Percentiles rank a stretch among this genome's conserved stretches.
Conservation (phyloP, 2,113 vertebrate species). For the Nipponia nippon region DNA sequence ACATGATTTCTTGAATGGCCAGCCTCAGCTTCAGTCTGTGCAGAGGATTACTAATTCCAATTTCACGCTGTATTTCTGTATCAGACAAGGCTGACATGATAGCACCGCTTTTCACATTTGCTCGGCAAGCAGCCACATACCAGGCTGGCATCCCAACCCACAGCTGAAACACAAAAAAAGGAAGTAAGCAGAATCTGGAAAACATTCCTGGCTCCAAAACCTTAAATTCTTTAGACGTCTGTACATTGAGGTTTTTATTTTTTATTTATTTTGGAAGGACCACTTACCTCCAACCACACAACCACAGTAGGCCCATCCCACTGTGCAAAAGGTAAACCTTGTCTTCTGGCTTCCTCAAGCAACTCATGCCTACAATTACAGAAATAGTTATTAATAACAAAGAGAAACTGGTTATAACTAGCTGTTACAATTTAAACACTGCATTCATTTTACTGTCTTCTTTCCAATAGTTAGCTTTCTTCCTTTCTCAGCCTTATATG, state of each 20-base stretch:
- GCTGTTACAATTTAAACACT: background rate
- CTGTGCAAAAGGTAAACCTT: constrained; percentile 93
- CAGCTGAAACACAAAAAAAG: constrained; percentile 71
- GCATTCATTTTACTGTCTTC: background rate
- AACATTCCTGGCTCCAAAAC: background rate
- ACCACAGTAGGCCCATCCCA: constrained; percentile 98
- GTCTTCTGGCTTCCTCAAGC: constrained; percentile 92
- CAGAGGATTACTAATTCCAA: constrained; percentile 95
- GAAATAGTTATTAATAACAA: background rate
- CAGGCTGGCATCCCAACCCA: constrained; percentile 99
- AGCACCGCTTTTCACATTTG: constrained; percentile 96
- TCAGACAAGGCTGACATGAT: constrained; percentile 98
- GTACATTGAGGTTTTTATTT: background rate
- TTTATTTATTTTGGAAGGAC: background rate
- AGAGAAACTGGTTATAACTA: background rate
- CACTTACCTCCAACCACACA: constrained; percentile 93
- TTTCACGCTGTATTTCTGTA: constrained; percentile 96
- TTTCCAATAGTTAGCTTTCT: background rate
- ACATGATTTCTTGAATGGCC: constrained; percentile 99
- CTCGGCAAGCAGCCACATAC: constrained; percentile 96
- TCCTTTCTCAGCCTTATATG: background rate
- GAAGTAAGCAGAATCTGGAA: background rate
- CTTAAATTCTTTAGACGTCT: background rate
- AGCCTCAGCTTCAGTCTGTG: constrained; percentile 93
- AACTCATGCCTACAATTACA: constrained; percentile 83